These are phyloP conservation scores for Orthonevra nobilis DNA, from an alignment of 2,888 invertebrate genomes.

Conservation along the genomic window DNA sequence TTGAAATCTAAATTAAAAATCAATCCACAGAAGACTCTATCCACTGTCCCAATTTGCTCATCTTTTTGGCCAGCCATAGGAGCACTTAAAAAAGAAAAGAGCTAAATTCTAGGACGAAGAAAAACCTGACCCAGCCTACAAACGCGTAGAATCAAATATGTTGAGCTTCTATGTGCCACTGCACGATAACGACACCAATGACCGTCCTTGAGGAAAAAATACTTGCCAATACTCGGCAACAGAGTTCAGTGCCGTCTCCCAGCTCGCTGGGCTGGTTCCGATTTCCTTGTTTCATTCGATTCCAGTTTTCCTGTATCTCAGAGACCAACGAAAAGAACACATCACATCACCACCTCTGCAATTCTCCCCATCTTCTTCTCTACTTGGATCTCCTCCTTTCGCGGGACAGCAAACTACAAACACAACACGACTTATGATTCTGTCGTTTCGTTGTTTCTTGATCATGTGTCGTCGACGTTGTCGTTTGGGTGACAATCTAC, in stretches of 20 bases:
- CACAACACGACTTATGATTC: constrained; percentile 37
- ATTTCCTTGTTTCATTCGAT: constrained; percentile 60
- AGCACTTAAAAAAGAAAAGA: neutral
- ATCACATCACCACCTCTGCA: constrained; percentile 50
- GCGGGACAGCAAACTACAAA: constrained; percentile 2
- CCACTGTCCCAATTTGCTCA: neutral
- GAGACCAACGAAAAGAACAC: constrained; percentile 8
- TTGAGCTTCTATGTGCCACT: constrained; percentile 34
- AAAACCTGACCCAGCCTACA: constrained; percentile 37
- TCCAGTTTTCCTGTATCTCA: constrained; percentile 48
- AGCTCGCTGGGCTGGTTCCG: constrained; percentile 41
- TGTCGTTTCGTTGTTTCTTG: constrained; percentile 8
- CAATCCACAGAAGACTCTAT: too few species aligned
- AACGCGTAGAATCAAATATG: constrained; percentile 13
- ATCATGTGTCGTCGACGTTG: constrained; percentile 1
- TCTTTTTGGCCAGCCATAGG: too few species aligned
- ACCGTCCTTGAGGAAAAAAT: constrained; percentile 63
- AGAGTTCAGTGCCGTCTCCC: constrained; percentile 61
- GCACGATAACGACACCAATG: constrained; percentile 41
- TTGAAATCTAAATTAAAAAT: too few species aligned
- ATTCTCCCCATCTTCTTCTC: constrained; percentile 11
- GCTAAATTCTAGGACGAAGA: neutral
- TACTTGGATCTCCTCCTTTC: neutral
- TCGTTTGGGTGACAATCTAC: constrained; percentile 42
- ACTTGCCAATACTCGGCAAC: constrained; percentile 57